Base-by-base conservation (phyloP, 1,140 invertebrate genomes). In the Venustaconcha ellipsiformis region DNA sequence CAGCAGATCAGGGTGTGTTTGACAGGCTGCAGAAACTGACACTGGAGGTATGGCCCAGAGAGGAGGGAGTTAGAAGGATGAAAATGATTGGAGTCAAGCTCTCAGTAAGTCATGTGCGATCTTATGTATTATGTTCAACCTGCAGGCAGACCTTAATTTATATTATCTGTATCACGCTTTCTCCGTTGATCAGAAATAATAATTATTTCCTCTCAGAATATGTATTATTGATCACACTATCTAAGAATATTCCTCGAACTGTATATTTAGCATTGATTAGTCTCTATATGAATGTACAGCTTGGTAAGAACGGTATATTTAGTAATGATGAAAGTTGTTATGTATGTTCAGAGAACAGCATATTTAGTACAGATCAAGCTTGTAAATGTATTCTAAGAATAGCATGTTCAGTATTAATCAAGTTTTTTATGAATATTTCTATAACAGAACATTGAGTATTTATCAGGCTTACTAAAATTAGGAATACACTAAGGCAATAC, bases 1-100 rank as follows among this genome's bases (percentile, higher is more conserved):
- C 56, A 74, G 82, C 87, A 18, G 75, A 82, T 23, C 70, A 81
- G 72, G 85, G 84, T 20, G 76, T 76, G 1, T 88, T 89, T 76
- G 68, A 67, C 56, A 37, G 60, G 23, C 74, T 89, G 4, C 75
- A 84, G 57, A 78, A 78, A 57, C 26, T 89, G 20, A 76, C 73
- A 18, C 57, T 88, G 37, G 84, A 87, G 66, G 81, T 83, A 57
- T 86, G 85, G 84, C 78, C 72, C 8, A 58, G 55, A 20, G 62
- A 80, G 20, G 67, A 83, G 69, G 81, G 84, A 60, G 64, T 80
- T n/a, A 65, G 71, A 5, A 78, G 62, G 57, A 78, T 87, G 55
- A 65, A 59, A 37, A 71, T 57, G 20, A 48, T 0, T 48, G 56
- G 58, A 15, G 76, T 77, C 37, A 70, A 73, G 59, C 64, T 74